phyloP scores from a whole-genome alignment of 2,888 invertebrate genomes.

The Phytoseiulus persimilis region DNA sequence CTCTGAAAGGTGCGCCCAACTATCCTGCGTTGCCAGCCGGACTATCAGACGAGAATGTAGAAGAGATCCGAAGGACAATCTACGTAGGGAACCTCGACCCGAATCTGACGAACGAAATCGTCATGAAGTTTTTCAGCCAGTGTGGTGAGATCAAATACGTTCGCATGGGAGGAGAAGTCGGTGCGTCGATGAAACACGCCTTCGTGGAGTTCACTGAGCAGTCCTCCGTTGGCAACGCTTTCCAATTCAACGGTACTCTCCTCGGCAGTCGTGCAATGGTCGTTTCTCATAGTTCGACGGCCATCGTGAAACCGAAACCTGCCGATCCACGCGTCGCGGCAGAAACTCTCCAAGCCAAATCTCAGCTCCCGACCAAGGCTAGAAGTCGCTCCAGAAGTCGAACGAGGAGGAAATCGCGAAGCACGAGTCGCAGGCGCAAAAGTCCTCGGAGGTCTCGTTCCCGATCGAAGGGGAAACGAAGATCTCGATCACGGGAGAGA shows the following conservation, averaged over 20 bases:
- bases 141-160: constrained; percentile 92
- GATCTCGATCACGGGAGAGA: constrained; percentile 40
- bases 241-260: constrained; percentile 66
- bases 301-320: constrained; percentile 27
- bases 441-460: constrained; percentile 43
- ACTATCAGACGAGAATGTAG: constrained; percentile 77
- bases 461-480: constrained; percentile 39
- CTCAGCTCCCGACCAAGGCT: constrained; percentile 8
- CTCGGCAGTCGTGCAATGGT: constrained; percentile 60
- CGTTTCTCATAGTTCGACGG: constrained; percentile 35
- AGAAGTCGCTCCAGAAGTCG: constrained; percentile 54
- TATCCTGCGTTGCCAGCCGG: constrained; percentile 84
- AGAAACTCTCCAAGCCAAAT: constrained; percentile 46
- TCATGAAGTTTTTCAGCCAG: constrained; percentile 76
- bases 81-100: constrained; percentile 71
- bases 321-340: constrained; percentile 22
- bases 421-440: constrained; percentile 44
- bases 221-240: constrained; percentile 70
- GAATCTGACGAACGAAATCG: constrained; percentile 61
- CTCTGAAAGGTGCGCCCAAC: constrained; percentile 68
- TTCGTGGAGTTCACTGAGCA: constrained; percentile 91
- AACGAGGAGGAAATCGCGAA: constrained; percentile 46
- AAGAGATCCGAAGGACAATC: constrained; percentile 89
- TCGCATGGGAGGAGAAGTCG: constrained; percentile 75
- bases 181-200: constrained; percentile 60